A percentile compares a stretch with the other conserved stretches of the same genome.
These are phyloP conservation scores for Rhagonycha lutea DNA, from an alignment of 2,888 invertebrate genomes.

Conservation along the genomic window DNA sequence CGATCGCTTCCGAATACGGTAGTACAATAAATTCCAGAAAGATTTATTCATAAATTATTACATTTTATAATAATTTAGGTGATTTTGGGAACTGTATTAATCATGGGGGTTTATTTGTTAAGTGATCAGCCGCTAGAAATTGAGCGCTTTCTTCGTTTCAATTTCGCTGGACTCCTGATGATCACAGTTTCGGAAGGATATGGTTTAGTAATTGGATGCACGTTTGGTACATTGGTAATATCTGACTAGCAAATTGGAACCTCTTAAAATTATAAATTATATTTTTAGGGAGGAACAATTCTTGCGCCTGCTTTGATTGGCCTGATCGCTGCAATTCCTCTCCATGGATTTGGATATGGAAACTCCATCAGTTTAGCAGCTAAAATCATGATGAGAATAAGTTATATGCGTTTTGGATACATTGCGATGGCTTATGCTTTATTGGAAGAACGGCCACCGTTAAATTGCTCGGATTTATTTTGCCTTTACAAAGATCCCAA, in stretches of 20 bases:
- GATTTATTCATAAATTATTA: neutral
- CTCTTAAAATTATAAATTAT: neutral
- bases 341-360: constrained; percentile 67
- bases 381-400: neutral
- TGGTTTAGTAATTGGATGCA: constrained; percentile 70
- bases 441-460: neutral
- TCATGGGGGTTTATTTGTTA: constrained; percentile 60
- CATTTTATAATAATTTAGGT: constrained; percentile 55
- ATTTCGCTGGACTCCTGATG: constrained; percentile 61
- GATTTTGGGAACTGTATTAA: constrained; percentile 57
- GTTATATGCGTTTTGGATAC: neutral
- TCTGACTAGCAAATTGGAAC: neutral
- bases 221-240: constrained; percentile 62
- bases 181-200: constrained; percentile 74
- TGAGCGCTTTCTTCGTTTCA: constrained; percentile 63
- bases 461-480: neutral
- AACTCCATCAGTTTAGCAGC: neutral
- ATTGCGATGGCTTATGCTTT: neutral
- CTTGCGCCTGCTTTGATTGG: constrained; percentile 62
- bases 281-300: constrained; percentile 65
- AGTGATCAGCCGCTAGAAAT: constrained; percentile 71
- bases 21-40: too few relatives aligned
- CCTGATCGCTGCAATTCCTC: constrained; percentile 61
- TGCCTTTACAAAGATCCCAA: neutral
- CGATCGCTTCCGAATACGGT: constrained; percentile 56